Percentiles rank a stretch among this genome's conserved stretches.
phyloP scores from a whole-genome alignment of 2,797 vertebrate genomes.

The Parauchenoglanis punctatus region DNA sequence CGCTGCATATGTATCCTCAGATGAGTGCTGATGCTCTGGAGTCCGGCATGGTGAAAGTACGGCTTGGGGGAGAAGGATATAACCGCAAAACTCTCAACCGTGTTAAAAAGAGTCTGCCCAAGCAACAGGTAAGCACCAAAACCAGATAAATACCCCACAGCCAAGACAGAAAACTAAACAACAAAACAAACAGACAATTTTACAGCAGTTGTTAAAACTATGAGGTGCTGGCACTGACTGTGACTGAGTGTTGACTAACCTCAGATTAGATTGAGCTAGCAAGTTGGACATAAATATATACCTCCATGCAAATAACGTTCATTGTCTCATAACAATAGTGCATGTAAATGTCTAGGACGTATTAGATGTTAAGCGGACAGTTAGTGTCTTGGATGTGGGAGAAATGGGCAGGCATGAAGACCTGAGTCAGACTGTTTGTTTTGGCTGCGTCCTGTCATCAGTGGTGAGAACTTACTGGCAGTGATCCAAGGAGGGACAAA shows the following conservation, averaged over 20 bases:
- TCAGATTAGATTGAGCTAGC: neutral
- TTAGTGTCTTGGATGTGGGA: neutral
- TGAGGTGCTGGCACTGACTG: neutral
- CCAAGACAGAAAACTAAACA: neutral
- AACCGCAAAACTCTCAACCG: slow-evolving; percentile 89
- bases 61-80: slow-evolving; percentile 82
- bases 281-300: neutral
- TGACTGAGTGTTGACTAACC: neutral
- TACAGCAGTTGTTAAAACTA: neutral
- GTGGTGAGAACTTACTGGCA: neutral
- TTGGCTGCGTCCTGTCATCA: neutral
- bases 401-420: neutral
- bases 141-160: neutral
- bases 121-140: slow-evolving; percentile 77
- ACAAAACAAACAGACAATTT: neutral
- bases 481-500: neutral
- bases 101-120: slow-evolving; percentile 82
- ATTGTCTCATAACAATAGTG: neutral
- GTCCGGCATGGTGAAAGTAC: slow-evolving; percentile 77
- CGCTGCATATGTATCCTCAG: slow-evolving; percentile 84
- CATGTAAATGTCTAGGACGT: neutral
- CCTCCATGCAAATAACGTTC: neutral
- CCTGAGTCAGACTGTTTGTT: neutral
- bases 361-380: neutral
- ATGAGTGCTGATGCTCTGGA: slow-evolving; percentile 82